Conservation (phyloP, 2,113 vertebrate genomes). For the Aleadryas rufinucha region DNA sequence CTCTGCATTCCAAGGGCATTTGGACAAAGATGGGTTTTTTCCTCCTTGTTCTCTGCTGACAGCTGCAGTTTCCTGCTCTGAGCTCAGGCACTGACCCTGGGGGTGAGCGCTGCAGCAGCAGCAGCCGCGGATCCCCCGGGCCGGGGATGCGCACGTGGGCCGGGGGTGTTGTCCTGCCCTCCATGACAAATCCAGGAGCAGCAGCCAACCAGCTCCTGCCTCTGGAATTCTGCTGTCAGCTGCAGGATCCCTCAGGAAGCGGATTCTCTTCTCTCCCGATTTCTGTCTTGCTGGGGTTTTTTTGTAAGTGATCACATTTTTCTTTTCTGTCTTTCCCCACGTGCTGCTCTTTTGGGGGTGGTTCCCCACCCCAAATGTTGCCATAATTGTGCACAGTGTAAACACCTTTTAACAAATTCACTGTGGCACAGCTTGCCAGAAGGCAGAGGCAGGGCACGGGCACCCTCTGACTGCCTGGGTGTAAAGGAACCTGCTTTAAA, state of each 20-base stretch:
- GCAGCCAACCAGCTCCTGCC: not conserved
- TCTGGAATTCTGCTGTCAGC: not conserved
- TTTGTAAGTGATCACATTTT: not conserved
- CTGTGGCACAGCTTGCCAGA: not conserved
- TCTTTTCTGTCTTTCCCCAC: not conserved
- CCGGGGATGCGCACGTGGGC: not conserved
- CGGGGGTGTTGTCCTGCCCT: not conserved
- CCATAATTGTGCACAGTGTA: not conserved
- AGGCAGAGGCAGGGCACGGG: not conserved
- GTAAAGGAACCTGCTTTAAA: not conserved
- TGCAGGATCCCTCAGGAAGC: not conserved
- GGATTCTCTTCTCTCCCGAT: not conserved
- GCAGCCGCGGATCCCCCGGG: not conserved
- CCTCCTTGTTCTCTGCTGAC: not conserved
- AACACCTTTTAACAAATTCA: not conserved
- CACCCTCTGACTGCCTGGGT: not conserved
- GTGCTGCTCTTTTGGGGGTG: not conserved
- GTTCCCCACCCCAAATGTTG: not conserved
- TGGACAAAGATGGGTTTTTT: not conserved
- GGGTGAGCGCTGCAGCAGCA: not conserved
- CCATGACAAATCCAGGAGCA: not conserved
- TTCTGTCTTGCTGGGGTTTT: not conserved
- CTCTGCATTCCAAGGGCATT: not conserved
- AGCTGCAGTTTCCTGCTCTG: not conserved
- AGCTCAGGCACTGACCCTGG: not conserved